Base-by-base conservation (phyloP, 2,888 invertebrate genomes). In the Tipula vernalis region DNA sequence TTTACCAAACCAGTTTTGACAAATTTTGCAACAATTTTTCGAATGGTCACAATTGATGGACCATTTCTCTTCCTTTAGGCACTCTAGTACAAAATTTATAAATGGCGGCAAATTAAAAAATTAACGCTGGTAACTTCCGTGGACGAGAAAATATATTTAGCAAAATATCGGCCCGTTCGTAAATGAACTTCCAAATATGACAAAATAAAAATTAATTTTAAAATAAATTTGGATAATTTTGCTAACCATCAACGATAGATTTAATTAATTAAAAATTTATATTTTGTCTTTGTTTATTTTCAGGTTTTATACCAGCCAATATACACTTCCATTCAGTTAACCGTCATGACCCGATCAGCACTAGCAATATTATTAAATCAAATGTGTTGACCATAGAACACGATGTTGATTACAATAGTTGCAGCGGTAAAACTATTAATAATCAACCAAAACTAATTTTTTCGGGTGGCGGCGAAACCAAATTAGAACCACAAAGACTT, bases 231-330 rank as follows among this genome's bases (percentile, higher is more conserved):
- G 41, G 3, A 10, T 12, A 44, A 10, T 10, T 10, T 44, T 44
- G 44, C 8, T 44, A 10, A 44, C 10, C 41, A 41, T 2, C 39
- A 39, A n/a, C n/a, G n/a, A 39, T 39, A 6, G 39, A 6, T 6
- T 39, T 39, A 39, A 39, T 39, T 39, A 39, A 39, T 10, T 44
- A 44, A 44, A 44, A 44, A 51, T n/a, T 10, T 10, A 12, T 44
- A n/a, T 51, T 51, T 51, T 51, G n/a, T 47, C 0, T 12, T 47
- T 28, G 3, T 28, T 12, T 71, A 8, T 71, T 71, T 71, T 71
- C 71, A 71, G 71, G 71, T 71, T 71, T 71, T 71, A 71, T 71
- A 71, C 71, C 71, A 71, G 71, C 71, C 71, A 71, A 71, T 71
- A 71, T 71, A 28, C 71, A 71, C 71, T 71, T 71, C 71, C 71